A percentile compares a stretch with the other conserved stretches of the same genome.
Evolutionary conservation across 2,888 invertebrate species (phyloP).

Genomic region (Adineta ricciae): DNA sequence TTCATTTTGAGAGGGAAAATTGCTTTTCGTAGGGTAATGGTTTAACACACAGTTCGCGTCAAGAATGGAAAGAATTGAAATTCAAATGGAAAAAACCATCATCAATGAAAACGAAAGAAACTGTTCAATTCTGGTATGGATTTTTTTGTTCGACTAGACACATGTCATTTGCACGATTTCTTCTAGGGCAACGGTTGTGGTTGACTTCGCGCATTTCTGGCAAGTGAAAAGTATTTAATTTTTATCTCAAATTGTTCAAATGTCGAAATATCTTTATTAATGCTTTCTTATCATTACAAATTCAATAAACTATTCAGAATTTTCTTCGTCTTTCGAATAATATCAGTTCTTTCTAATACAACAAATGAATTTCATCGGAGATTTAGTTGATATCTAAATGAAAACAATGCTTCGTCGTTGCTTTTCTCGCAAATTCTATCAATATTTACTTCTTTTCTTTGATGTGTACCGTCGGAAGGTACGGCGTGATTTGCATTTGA

Average conservation of each 20-base stretch:
- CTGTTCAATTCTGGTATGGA: neutral
- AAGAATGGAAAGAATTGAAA: neutral
- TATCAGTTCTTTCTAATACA: neutral
- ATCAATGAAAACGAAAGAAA: neutral
- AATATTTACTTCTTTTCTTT: neutral
- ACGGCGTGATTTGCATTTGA: neutral
- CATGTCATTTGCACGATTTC: neutral
- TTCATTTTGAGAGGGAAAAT: too few relatives aligned
- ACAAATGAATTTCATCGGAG: neutral
- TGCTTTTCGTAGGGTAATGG: conserved; percentile 1
- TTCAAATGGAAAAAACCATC: neutral
- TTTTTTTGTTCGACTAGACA: neutral
- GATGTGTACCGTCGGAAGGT: neutral
- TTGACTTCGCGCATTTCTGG: neutral
- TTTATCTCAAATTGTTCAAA: neutral
- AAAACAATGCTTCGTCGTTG: neutral
- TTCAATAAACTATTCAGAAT: neutral
- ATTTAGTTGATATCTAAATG: neutral
- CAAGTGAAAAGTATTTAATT: neutral
- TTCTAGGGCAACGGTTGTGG: neutral
- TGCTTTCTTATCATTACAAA: neutral
- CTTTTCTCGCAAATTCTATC: neutral
- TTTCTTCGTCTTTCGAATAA: neutral
- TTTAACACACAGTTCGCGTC: neutral
- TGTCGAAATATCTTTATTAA: neutral